A percentile compares a stretch with the other conserved stretches of the same genome.
Conservation (phyloP, 2,113 vertebrate species). For the Seriola quinqueradiata region DNA sequence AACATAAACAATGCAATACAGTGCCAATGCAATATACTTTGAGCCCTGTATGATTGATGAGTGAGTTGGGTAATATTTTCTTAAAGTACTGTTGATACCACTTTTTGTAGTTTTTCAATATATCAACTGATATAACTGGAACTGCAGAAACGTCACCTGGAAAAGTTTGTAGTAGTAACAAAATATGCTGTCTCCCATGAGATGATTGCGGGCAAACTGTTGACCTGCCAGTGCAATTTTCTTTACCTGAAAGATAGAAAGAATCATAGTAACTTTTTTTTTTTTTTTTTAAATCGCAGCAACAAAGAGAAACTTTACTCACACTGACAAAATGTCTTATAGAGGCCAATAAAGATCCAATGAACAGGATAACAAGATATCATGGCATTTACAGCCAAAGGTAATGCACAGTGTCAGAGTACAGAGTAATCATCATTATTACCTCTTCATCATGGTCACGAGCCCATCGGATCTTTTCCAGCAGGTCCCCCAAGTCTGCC, state of each 20-base stretch:
- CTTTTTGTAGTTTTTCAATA: neutral
- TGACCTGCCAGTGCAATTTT: slow-evolving; percentile 92
- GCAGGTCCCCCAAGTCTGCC: slow-evolving; percentile 93
- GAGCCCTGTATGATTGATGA: neutral
- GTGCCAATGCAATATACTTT: neutral
- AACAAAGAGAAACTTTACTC: neutral
- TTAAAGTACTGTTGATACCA: neutral
- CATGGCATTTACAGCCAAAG: neutral
- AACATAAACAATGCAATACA: neutral
- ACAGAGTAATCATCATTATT: slow-evolving; percentile 13
- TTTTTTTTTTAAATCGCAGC: neutral
- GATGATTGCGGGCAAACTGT: slow-evolving; percentile 92
- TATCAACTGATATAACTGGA: neutral
- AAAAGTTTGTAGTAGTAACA: slow-evolving; percentile 97
- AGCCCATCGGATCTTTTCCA: slow-evolving; percentile 96
- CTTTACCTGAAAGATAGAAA: slow-evolving; percentile 84
- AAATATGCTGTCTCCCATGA: slow-evolving; percentile 95
- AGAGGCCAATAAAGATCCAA: neutral
- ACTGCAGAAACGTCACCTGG: slow-evolving; percentile 84
- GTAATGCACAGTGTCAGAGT: too few species aligned
- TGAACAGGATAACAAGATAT: neutral
- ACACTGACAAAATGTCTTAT: neutral
- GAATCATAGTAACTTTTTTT: neutral
- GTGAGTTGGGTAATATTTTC: neutral
- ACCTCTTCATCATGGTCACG: slow-evolving; percentile 95